Base-by-base conservation (phyloP, 2,888 invertebrate genomes). In the Diarsia rubi region DNA sequence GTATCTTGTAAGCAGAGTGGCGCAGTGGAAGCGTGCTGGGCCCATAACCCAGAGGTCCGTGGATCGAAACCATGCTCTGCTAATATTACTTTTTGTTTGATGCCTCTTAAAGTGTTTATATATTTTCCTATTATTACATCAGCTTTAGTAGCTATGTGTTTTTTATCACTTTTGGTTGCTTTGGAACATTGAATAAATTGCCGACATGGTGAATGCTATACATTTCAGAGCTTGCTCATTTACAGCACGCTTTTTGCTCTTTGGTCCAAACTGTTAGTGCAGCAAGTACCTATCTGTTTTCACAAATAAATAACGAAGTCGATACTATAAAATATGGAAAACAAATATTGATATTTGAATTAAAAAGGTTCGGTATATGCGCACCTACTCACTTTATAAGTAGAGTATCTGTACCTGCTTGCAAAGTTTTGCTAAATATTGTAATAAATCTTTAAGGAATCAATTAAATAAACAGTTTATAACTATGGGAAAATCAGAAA, bases 1-100 rank as follows among this genome's bases (percentile, higher is more conserved):
- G 1, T 37, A 42, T 8, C 9, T 4, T 24, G 45, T 27, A 76
- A 98, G 98, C 97, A 98, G 97, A 98, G 98, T 98, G 98, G 98
- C 98, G 98, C 98, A 98, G 98, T 97, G 98, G 98, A 98, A 97
- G 97, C 98, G 98, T 98, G 98, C 97, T 98, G 97, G 97, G 98
- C 98, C 98, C 98, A 98, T 98, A 98, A 98, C 98, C 98, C 98
- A 98, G 98, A 98, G 98, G 98, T 98, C 98, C 98, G 98, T 98
- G 98, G 98, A 98, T 98, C 98, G 98, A 98, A 98, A 98, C 98
- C 98, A 84, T 5, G 76, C 81, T 87, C 79, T 85, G 85, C 82
- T 79, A 84, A 64, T 0, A 45, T 11, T 2, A 6, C 8, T 66
- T 76, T 79, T 80, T 66, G n/a, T 37, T 19, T 37, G 27, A 42